Percentiles rank a stretch among this genome's conserved stretches.
phyloP scores from a whole-genome alignment of 1,140 invertebrate genomes.

The Apis florea region DNA sequence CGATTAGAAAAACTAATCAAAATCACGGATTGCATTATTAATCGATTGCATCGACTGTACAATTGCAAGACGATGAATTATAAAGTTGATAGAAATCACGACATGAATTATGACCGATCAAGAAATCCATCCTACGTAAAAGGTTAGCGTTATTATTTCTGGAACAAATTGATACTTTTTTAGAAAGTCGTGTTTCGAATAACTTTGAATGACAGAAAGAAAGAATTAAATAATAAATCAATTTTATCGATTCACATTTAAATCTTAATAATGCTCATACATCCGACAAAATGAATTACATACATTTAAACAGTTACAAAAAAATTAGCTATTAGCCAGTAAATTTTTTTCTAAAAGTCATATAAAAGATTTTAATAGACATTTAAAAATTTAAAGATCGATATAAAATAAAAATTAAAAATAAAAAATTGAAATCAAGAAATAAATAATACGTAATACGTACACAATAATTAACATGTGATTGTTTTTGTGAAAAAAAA shows the following conservation, averaged over 20 bases:
- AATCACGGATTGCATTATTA: conserved; percentile 29
- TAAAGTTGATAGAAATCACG: conserved; percentile 10
- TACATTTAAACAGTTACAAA: too few species aligned
- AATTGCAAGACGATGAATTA: conserved; percentile 15
- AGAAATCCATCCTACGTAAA: background rate
- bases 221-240: background rate
- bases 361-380: too few species aligned
- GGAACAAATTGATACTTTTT: background rate
- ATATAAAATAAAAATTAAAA: too few species aligned
- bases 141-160: conserved; percentile 43
- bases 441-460: too few species aligned
- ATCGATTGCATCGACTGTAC: conserved; percentile 8
- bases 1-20: background rate
- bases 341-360: too few species aligned
- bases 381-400: too few species aligned
- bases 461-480: too few species aligned
- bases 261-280: background rate
- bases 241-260: background rate
- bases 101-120: conserved; percentile 27
- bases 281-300: too few species aligned
- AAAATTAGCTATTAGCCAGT: too few species aligned
- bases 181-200: background rate
- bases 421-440: too few species aligned
- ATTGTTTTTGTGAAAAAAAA: too few species aligned
- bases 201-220: background rate